These are phyloP conservation scores for Ceriagrion tenellum DNA, from an alignment of 2,888 invertebrate genomes.

Conservation along the genomic window DNA sequence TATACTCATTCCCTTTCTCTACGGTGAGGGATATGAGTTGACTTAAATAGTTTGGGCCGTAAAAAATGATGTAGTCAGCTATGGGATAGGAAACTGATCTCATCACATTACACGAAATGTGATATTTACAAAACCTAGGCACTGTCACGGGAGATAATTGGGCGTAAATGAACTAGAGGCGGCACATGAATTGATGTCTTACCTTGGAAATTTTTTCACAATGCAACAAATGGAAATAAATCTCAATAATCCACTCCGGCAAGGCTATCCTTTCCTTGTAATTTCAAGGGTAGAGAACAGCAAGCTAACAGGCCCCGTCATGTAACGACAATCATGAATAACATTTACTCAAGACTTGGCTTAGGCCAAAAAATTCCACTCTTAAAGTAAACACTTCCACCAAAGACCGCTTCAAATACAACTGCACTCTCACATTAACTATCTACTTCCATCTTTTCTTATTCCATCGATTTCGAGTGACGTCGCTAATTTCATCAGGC, in stretches of 20 bases:
- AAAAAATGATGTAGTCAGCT: not conserved
- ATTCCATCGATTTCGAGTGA: conserved; percentile 65
- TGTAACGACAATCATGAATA: conserved; percentile 11
- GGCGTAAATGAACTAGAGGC: not conserved
- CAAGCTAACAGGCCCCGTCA: conserved; percentile 26
- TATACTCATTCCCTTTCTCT: not conserved
- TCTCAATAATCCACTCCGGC: conserved; percentile 31
- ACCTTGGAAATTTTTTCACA: not conserved
- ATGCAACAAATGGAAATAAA: conserved; percentile 23
- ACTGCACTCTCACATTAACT: conserved; percentile 51
- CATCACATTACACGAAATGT: not conserved
- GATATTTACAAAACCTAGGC: not conserved
- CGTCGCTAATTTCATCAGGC: conserved; percentile 64
- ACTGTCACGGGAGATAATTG: not conserved
- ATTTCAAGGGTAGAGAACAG: conserved; percentile 7
- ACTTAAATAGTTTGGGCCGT: not conserved
- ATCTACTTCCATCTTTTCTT: conserved; percentile 60
- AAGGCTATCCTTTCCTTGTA: conserved; percentile 32
- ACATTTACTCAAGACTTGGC: conserved; percentile 31
- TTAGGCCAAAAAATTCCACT: conserved; percentile 5
- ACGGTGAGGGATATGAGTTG: not conserved
- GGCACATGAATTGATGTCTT: not conserved
- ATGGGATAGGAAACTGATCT: not conserved
- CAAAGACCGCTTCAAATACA: conserved; percentile 32
- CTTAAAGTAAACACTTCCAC: conserved; percentile 13